phyloP scores from a whole-genome alignment of 1,140 invertebrate species.

The Caenorhabditis brenneri region DNA sequence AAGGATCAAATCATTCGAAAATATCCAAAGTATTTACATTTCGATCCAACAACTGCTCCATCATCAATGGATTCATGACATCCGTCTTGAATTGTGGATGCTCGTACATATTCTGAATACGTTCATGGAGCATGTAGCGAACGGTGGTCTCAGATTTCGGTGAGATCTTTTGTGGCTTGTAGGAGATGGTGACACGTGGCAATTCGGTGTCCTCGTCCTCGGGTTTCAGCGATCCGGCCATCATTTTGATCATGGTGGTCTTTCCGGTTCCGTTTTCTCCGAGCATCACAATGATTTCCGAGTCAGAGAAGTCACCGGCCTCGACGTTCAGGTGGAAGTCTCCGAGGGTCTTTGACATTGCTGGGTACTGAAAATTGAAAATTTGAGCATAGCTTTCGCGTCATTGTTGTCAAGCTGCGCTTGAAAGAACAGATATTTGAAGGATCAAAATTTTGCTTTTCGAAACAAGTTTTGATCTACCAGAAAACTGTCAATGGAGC shows the following conservation, averaged over 20 bases:
- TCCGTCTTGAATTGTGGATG: conserved; percentile 98
- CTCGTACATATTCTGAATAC: conserved; percentile 92
- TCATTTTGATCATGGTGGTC: conserved; percentile 97
- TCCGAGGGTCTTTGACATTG: conserved; percentile 75
- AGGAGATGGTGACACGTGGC: conserved; percentile 93
- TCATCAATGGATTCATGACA: conserved; percentile 96
- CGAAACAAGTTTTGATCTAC: no score
- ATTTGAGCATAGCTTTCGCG: no score
- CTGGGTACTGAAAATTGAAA: conserved; percentile 81
- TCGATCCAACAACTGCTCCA: conserved; percentile 97
- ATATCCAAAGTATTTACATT: conserved; percentile 76
- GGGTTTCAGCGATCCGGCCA: conserved; percentile 90
- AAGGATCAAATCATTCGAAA: background rate
- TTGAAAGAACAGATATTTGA: no score
- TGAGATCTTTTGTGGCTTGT: conserved; percentile 99
- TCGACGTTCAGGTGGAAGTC: conserved; percentile 83
- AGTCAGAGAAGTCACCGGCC: conserved; percentile 95
- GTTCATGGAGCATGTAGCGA: conserved; percentile 85
- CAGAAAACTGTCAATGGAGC: no score
- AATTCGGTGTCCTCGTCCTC: conserved; percentile 86
- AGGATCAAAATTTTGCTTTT: no score
- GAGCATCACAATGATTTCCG: conserved; percentile 95
- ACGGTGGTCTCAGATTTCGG: conserved; percentile 89
- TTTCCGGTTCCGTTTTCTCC: conserved; percentile 99
- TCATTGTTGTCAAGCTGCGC: no score